Base-by-base conservation (phyloP, 1,140 invertebrate genomes). In the Cataglyphis hispanica region DNA sequence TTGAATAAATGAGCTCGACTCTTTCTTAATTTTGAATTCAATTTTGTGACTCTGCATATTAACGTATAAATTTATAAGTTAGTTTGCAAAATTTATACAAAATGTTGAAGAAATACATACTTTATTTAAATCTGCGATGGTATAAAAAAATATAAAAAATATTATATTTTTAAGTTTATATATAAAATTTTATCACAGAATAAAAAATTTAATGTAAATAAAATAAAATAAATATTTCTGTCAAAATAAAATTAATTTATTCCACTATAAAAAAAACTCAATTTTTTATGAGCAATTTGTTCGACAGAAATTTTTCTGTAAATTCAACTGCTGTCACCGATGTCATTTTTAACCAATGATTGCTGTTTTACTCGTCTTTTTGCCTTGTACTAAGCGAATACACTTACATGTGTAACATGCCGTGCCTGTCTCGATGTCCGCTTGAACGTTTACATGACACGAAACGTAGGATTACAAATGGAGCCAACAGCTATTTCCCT, bases 361-460 rank as follows among this genome's bases (percentile, higher is more conserved):
- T 43, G 25, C 50, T 58, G n/a, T 72, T 83, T 50, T 74, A 46
- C n/a, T 83, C 78, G n/a, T 83, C 84, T 72, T 81, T 70, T 70
- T 74, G n/a, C 50, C 77, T 22, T 19, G 66, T 19, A 31, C 37
- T 64, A 83, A 81, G 70, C 40, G 13, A 74, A 64, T 67, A 74
- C 46, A 61, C 63, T 80, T 80, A 88, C n/a, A n/a, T 63, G 77
- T 86, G 88, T 89, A 89, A 89, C 88, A 89, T 89, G 76, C 88
- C 66, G 88, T 89, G 76, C 88, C 87, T 89, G 84, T 72, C 88
- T 89, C 87, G 84, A 89, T 86, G 88, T 86, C 84, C 70, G 88
- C 63, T 86, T 75, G 56, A 89, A 89, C 84, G 88, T 89, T 89
- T 89, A 89, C 87, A 89, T n/a, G 87, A 89, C 88, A 89, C 88